phyloP scores from a whole-genome alignment of 2,888 invertebrate species.

The Monochamus alternatus region DNA sequence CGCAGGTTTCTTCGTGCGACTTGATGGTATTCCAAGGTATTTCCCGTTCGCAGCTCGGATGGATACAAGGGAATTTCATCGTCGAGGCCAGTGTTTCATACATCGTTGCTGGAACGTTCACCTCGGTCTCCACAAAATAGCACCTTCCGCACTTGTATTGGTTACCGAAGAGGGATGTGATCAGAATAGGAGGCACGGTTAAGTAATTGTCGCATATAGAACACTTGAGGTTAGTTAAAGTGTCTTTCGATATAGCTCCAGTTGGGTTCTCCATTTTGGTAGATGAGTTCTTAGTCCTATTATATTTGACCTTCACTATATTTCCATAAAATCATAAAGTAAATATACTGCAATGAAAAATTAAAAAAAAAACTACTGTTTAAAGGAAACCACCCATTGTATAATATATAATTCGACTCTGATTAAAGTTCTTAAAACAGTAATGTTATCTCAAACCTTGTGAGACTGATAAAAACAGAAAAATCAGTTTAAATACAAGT shows the following conservation, averaged over 20 bases:
- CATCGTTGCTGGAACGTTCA: background rate
- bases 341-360: no score
- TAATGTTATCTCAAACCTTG: no score
- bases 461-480: no score
- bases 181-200: slow-evolving; percentile 13
- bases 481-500: no score
- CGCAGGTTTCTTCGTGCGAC: slow-evolving; percentile 18
- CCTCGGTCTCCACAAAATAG: background rate
- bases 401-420: no score
- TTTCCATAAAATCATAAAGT: no score
- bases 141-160: slow-evolving; percentile 22
- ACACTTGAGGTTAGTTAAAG: slow-evolving; percentile 9
- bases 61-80: slow-evolving; percentile 30
- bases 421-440: no score
- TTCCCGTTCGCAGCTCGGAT: slow-evolving; percentile 16
- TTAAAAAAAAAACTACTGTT: no score
- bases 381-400: no score
- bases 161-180: slow-evolving; percentile 7
- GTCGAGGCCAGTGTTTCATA: slow-evolving; percentile 1
- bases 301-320: no score
- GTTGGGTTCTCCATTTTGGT: background rate
- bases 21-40: slow-evolving; percentile 18
- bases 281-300: background rate
- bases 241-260: background rate
- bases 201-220: slow-evolving; percentile 12